Base-by-base conservation (phyloP, 2,888 invertebrate genomes). In the Acleris sparsana region DNA sequence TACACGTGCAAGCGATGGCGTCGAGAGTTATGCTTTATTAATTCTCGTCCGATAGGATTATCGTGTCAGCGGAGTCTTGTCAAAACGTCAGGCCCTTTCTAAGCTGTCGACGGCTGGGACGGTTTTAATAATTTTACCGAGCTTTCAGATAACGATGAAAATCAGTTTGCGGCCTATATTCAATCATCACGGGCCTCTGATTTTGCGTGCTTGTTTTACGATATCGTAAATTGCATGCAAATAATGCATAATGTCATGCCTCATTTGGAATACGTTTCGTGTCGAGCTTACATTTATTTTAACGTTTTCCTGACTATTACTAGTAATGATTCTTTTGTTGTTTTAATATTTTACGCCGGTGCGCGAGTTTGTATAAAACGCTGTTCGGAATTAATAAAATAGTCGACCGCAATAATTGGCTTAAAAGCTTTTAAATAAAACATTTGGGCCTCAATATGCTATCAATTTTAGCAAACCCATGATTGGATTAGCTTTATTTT, bases 1-100 rank as follows among this genome's bases (percentile, higher is more conserved):
- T 80, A 79, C 82, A 83, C 78, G 80, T 82, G 82, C 74, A 79
- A 75, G 78, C 80, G 79, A 82, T 79, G 78, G 77, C 72, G 39
- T 39, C 62, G 76, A 75, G 77, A 76, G 72, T 70, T 73, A 76
- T 73, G 73, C 73, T 77, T 74, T 75, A 73, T 74, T 77, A 67
- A 72, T 73, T 69, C 68, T 60, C 62, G 62, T 69, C 64, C 61
- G 63, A 57, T 64, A 52, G 61, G 60, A 66, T 61, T 66, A 66
- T 56, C 56, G 46, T 61, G 52, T 60, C 65, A 61, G 56, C 56
- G 22, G 43, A 65, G 60, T 56, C 61, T 57, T 66, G 61, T 66
- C 61, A 56, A 51, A 65, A 48, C 48, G 59, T 64, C 59, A 49
- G 53, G 56, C 59, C 65, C 60, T 53, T 56, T 55, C 59, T 51